Evolutionary conservation across 2,888 invertebrate genomes (phyloP).

Genomic region (Apodemia zela): DNA sequence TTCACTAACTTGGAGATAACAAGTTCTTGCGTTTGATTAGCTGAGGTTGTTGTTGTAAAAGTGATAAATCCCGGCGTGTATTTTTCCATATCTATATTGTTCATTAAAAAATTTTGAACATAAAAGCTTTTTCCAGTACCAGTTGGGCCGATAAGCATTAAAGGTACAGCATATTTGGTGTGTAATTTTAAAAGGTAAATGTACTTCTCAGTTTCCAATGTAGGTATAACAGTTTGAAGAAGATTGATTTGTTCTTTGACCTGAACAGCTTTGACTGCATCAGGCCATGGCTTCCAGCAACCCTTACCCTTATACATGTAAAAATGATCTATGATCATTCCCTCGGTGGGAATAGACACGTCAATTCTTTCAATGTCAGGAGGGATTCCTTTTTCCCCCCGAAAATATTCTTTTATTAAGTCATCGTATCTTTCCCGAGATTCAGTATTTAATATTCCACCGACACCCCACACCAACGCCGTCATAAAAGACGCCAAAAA

Average conservation of each 20-base stretch:
- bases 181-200: slow-evolving; percentile 87
- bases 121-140: slow-evolving; percentile 94
- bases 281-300: slow-evolving; percentile 92
- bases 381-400: slow-evolving; percentile 65
- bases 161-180: slow-evolving; percentile 84
- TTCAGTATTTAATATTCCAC: slow-evolving; percentile 86
- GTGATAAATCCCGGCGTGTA: slow-evolving; percentile 90
- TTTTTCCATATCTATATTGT: slow-evolving; percentile 83
- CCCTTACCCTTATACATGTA: slow-evolving; percentile 92
- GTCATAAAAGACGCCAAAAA: slow-evolving; percentile 88
- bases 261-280: slow-evolving; percentile 81
- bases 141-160: slow-evolving; percentile 90
- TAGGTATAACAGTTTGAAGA: slow-evolving; percentile 89
- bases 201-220: slow-evolving; percentile 91
- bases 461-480: slow-evolving; percentile 91
- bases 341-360: slow-evolving; percentile 87
- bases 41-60: slow-evolving; percentile 90
- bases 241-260: slow-evolving; percentile 82
- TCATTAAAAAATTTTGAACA: slow-evolving; percentile 86
- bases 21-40: slow-evolving; percentile 91
- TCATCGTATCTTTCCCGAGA: slow-evolving; percentile 86
- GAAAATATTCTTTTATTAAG: slow-evolving; percentile 77
- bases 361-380: slow-evolving; percentile 83
- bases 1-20: slow-evolving; percentile 86
- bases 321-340: slow-evolving; percentile 88